phyloP scores from a whole-genome alignment of 2,797 vertebrate species.

The Tadarida brasiliensis region DNA sequence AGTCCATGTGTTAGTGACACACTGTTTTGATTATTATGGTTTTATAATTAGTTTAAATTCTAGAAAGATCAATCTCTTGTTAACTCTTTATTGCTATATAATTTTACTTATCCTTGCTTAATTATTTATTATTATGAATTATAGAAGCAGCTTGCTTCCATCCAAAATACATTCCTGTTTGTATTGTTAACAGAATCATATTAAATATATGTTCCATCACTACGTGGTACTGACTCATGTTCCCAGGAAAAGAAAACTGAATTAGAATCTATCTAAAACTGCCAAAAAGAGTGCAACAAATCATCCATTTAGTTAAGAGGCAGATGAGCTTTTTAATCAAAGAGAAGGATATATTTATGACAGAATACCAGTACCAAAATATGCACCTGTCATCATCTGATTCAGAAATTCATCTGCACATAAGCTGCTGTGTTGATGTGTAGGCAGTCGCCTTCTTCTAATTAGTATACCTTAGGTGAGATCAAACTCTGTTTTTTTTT shows the following conservation, averaged over 20 bases:
- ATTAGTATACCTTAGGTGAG: neutral
- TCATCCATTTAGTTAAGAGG: slow-evolving; percentile 8
- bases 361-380: slow-evolving; percentile 47
- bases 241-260: slow-evolving; percentile 52
- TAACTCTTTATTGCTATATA: neutral
- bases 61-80: neutral
- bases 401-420: slow-evolving; percentile 20
- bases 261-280: neutral
- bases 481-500: slow-evolving; percentile 41
- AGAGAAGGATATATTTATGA: neutral
- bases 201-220: neutral
- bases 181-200: neutral
- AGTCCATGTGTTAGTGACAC: neutral
- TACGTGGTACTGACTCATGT: neutral
- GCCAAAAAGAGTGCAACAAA: neutral
- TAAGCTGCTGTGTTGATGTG: neutral
- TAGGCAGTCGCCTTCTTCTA: neutral
- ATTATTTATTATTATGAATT: neutral
- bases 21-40: neutral
- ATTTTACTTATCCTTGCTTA: neutral
- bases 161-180: neutral
- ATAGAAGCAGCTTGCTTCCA: neutral
- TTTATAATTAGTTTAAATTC: neutral
- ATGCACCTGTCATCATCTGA: neutral
- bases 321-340: slow-evolving; percentile 26